phyloP scores from a whole-genome alignment of 2,888 invertebrate genomes.

The Pterostichus niger region DNA sequence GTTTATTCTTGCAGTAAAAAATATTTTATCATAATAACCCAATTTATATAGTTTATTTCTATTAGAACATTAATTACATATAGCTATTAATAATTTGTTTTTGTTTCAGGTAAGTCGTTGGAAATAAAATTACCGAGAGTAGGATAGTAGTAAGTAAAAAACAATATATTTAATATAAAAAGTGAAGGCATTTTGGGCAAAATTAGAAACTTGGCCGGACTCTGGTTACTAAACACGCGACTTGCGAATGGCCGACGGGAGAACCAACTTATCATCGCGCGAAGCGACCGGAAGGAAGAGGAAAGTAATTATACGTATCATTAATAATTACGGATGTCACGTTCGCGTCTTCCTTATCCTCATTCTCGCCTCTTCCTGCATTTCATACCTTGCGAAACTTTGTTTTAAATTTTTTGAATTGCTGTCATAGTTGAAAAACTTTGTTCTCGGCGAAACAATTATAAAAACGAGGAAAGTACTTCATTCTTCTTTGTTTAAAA shows the following conservation, averaged over 20 bases:
- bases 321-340: slow-evolving; percentile 64
- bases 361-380: neutral
- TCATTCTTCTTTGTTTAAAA: slow-evolving; percentile 14
- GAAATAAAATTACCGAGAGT: too few relatives aligned
- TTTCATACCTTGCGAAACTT: slow-evolving; percentile 43
- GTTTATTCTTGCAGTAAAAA: too few relatives aligned
- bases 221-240: neutral
- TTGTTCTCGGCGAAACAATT: slow-evolving; percentile 29
- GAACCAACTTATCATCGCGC: slow-evolving; percentile 57
- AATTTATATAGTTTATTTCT: too few relatives aligned
- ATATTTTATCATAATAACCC: too few relatives aligned
- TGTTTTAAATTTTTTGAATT: slow-evolving; percentile 62
- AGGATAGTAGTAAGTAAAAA: too few relatives aligned
- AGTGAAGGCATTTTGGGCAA: too few relatives aligned
- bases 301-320: slow-evolving; percentile 63
- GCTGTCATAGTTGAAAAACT: slow-evolving; percentile 56
- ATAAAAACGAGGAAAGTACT: slow-evolving; percentile 36
- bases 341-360: slow-evolving; percentile 39
- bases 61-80: too few relatives aligned
- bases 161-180: too few relatives aligned
- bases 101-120: too few relatives aligned
- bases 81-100: too few relatives aligned
- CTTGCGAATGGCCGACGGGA: too few relatives aligned
- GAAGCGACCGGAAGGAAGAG: slow-evolving; percentile 58
- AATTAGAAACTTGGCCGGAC: too few relatives aligned